These are phyloP conservation scores for Mesorhabditis sp. DNA, from an alignment of 2,888 invertebrate genomes.

Conservation along the genomic window DNA sequence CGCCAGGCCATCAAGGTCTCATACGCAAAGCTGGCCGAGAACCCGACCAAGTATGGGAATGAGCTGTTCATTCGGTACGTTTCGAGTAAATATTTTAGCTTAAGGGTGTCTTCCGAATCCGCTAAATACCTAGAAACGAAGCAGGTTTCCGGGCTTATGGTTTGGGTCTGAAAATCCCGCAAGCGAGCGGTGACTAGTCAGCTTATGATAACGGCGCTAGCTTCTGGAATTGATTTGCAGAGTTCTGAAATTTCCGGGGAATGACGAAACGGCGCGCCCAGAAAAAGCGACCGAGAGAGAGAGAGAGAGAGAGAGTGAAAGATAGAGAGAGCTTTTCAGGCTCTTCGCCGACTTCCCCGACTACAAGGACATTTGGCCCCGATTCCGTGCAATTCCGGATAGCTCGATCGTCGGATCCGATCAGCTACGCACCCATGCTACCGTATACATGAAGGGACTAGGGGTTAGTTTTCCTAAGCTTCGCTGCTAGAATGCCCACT, in stretches of 20 bases:
- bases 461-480: constrained; percentile 17
- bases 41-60: neutral
- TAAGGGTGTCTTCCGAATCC: too few species aligned
- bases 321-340: constrained; percentile 17
- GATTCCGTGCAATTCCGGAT: constrained; percentile 43
- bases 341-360: constrained; percentile 45
- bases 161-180: too few species aligned
- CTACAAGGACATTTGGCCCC: constrained; percentile 49
- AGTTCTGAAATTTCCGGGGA: neutral
- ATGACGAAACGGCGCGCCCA: neutral
- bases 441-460: constrained; percentile 43
- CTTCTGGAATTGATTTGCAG: neutral
- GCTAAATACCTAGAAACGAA: too few species aligned
- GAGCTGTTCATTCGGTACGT: constrained; percentile 4
- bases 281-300: neutral
- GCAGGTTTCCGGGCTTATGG: too few species aligned
- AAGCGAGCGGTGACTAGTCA: neutral
- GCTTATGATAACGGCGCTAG: neutral
- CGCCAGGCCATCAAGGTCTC: neutral
- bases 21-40: neutral
- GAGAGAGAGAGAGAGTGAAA: neutral
- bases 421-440: constrained; percentile 38
- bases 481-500: constrained; percentile 13
- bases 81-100: too few species aligned
- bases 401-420: constrained; percentile 40